phyloP scores from a whole-genome alignment of 64 coral and sea anemone genomes.

The Exaiptasia diaphana region DNA sequence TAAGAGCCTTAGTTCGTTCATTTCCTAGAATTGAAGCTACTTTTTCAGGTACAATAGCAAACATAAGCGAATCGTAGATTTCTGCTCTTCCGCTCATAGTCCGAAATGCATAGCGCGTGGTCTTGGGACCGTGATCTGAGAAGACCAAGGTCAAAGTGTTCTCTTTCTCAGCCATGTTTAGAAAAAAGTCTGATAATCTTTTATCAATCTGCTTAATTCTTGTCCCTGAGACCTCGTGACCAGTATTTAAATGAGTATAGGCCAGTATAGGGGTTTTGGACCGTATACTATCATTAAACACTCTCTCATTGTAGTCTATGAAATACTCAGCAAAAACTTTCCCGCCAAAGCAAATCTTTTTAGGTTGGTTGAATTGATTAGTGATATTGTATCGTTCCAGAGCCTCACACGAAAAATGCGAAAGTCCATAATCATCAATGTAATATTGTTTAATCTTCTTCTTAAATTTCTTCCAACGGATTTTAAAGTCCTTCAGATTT shows the following conservation, averaged over 20 bases:
- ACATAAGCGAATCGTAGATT: conserved; percentile 78
- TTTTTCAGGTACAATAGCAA: conserved; percentile 71
- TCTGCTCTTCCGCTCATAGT: conserved; percentile 84
- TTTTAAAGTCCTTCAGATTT: conserved; percentile 15
- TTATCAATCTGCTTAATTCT: conserved; percentile 80
- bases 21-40: conserved; percentile 61
- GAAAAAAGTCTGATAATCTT: conserved; percentile 57
- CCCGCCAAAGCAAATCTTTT: conserved; percentile 70
- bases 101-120: conserved; percentile 68
- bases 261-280: conserved; percentile 75
- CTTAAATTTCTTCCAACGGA: conserved; percentile 56
- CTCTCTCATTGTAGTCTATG: conserved; percentile 51
- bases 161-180: conserved; percentile 56
- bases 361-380: conserved; percentile 83
- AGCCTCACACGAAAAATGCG: conserved; percentile 73
- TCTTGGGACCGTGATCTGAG: conserved; percentile 91
- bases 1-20: conserved; percentile 38
- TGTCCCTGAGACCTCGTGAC: conserved; percentile 80
- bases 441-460: conserved; percentile 27
- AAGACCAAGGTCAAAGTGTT: conserved; percentile 77
- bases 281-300: conserved; percentile 56
- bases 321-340: conserved; percentile 68
- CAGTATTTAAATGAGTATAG: conserved; percentile 73
- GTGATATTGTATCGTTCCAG: conserved; percentile 76
- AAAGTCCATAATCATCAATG: conserved; percentile 80